Conservation (phyloP, 2,888 invertebrate genomes). For the Mesorhabditis spiculigera region DNA sequence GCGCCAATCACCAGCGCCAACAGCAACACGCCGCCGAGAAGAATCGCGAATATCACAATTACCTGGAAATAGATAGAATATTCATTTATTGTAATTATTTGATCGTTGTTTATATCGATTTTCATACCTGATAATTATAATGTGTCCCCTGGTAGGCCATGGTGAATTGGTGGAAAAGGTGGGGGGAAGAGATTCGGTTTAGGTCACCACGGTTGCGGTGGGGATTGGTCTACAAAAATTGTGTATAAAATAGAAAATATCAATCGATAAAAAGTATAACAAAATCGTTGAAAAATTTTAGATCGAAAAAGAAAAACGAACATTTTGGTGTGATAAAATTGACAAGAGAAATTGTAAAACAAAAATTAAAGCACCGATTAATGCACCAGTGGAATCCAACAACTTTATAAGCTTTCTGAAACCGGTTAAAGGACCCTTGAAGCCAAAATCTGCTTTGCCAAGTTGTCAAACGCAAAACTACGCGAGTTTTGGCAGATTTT, state of each 20-base stretch:
- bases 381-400: too few relatives aligned
- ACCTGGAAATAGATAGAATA: conserved; percentile 31
- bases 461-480: too few relatives aligned
- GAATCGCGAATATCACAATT: conserved; percentile 50
- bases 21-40: conserved; percentile 44
- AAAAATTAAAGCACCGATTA: too few relatives aligned
- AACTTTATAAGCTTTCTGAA: too few relatives aligned
- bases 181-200: neutral
- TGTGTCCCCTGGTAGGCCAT: conserved; percentile 46
- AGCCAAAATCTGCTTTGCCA: too few relatives aligned
- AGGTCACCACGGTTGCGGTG: neutral
- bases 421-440: too few relatives aligned
- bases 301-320: too few relatives aligned
- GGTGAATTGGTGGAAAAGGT: conserved; percentile 12
- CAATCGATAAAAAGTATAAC: neutral
- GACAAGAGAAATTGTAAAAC: too few relatives aligned
- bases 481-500: too few relatives aligned
- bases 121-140: conserved; percentile 50
- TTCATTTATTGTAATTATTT: neutral
- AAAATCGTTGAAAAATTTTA: neutral
- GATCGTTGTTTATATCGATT: neutral
- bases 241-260: neutral
- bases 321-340: too few relatives aligned
- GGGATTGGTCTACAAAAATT: neutral
- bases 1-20: conserved; percentile 39